Conservation (phyloP, 2,888 invertebrate genomes). For the Hesperia comma region DNA sequence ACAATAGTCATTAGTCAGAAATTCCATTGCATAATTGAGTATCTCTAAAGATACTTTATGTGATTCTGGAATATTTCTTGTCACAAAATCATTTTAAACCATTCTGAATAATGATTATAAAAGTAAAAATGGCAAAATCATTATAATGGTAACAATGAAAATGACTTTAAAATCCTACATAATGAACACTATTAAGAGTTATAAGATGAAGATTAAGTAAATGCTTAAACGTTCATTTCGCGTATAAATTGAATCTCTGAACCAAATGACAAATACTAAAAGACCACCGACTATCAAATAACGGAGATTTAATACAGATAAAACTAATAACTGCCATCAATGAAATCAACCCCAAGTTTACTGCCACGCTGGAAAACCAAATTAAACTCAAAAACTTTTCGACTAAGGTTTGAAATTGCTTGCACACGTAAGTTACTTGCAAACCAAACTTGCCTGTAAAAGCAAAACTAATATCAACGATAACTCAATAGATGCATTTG, state of each 20-base stretch:
- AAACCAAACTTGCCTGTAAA: constrained; percentile 13
- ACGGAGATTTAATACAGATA: constrained; percentile 43
- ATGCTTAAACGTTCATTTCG: background rate
- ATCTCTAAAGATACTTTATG: no score
- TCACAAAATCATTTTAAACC: no score
- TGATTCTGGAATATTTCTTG: no score
- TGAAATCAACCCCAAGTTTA: constrained; percentile 23
- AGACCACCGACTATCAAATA: constrained; percentile 40
- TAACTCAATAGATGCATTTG: constrained; percentile 35
- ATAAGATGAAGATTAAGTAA: constrained; percentile 16
- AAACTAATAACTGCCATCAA: constrained; percentile 44
- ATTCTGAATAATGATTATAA: no score
- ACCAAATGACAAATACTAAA: constrained; percentile 14
- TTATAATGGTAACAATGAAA: background rate
- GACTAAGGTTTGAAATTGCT: background rate
- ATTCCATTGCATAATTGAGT: no score
- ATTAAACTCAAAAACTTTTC: background rate
- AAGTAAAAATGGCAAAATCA: no score
- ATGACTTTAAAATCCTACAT: background rate
- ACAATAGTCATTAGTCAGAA: no score
- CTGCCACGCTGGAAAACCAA: background rate
- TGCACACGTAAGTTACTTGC: background rate
- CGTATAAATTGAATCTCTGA: constrained; percentile 15
- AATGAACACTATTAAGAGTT: background rate
- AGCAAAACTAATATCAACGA: constrained; percentile 38